Evolutionary conservation across 2,888 invertebrate genomes (phyloP), one percentile per base, ranked within the genome.

Genomic region (Chrysolina americana): DNA sequence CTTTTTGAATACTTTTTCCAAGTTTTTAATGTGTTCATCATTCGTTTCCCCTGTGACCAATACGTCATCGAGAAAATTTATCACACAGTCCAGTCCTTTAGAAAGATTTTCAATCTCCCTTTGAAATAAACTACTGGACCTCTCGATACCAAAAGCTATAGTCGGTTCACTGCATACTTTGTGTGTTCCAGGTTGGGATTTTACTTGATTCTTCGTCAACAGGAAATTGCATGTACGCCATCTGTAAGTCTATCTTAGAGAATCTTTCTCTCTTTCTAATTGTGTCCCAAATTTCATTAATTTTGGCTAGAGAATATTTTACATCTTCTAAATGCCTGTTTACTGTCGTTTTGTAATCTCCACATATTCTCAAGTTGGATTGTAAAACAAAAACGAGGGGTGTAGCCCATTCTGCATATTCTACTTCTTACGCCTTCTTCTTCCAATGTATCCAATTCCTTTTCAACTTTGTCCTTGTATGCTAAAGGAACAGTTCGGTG

Each of bases 111-210:
- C 87, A 53, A 87, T 79, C 19, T 81, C 79, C 53, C 78, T 69
- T 70, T 87, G 86, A 76, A 87, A 86, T 64, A 86, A 84, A 10
- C 83, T 83, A 10, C 85, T 84, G n/a, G 86, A 86, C 13, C 81
- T 79, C 6, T 83, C 82, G 15, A 86, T 83, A n/a, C n/a, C n/a
- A 87, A 87, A 80, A 83, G 86, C 2, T 85, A 83, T 41, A 87
- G 74, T n/a, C n/a, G n/a, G n/a, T n/a, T n/a, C n/a, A n/a, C n/a
- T n/a, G n/a, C n/a, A n/a, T n/a, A n/a, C n/a, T n/a, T n/a, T n/a
- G n/a, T n/a, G n/a, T n/a, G n/a, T n/a, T n/a, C n/a, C n/a, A n/a
- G n/a, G n/a, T n/a, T n/a, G n/a, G n/a, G n/a, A n/a, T n/a, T n/a
- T n/a, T n/a, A n/a, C n/a, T n/a, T n/a, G n/a, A n/a, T n/a, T n/a